Evolutionary conservation across 2,888 invertebrate genomes (phyloP), one percentile per base, ranked within the genome.

Genomic region (Unio delphinus): DNA sequence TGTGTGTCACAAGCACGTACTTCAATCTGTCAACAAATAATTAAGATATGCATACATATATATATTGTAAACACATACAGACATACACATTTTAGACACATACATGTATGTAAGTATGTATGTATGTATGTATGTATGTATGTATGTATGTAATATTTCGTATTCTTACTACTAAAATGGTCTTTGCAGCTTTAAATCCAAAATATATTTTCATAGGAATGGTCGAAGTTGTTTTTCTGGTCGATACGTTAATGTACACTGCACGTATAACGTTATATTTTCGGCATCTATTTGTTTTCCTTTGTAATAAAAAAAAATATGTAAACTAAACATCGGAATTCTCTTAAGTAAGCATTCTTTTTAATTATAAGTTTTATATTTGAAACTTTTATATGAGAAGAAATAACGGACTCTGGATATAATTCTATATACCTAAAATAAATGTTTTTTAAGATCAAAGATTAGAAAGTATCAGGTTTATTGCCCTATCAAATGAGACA

Each of bases 1-100:
- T 81, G 61, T 75, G 79, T 18, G 79, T 75, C 11, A 80, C 73
- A 1, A 78, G 67, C 18, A 80, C 80, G 65, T 84, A 86, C 62
- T 79, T 78, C 26, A 80, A 64, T 68, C 85, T 84, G 80, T 45
- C 45, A 45, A 45, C 45, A 6, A 45, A 45, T 6, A 45, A 45
- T 2, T 45, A 45, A 45, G 11, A 11, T 45, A 11, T 45, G 45
- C 45, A 11, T 45, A 45, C 11, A 45, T 0, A 45, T 11, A 45
- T 6, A 45, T 11, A 45, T 45, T 30, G 30, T 30, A 60, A 80
- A 80, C 64, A 65, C 5, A 72, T 58, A 59, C 69, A 55, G 15
- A 28, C 4, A 72, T 61, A 55, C 66, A 64, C 23, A 17, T 56
- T 20, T 60, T 57, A 45, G 54, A n/a, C 60, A 54, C 8, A 65